Conservation (phyloP, 1,140 invertebrate species). For the Brachionus koreanus region DNA sequence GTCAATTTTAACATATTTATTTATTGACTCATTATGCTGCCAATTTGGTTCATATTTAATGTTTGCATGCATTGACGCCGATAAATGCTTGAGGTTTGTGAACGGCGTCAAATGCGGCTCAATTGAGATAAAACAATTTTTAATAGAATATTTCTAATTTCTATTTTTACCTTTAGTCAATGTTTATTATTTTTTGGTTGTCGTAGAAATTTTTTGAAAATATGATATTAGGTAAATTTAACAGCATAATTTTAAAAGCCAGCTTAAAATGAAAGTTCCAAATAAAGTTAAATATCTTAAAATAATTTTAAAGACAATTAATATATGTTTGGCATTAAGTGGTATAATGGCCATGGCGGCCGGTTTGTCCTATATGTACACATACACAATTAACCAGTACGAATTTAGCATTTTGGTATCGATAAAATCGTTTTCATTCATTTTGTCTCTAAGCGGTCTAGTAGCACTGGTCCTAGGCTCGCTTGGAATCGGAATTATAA, state of each 20-base stretch:
- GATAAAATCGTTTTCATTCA: neutral
- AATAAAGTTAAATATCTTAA: neutral
- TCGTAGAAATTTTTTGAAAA: slow-evolving; percentile 10
- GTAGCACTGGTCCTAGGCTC: neutral
- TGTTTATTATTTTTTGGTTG: neutral
- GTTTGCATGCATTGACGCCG: neutral
- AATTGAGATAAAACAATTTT: neutral
- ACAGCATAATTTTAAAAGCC: neutral
- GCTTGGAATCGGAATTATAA: neutral
- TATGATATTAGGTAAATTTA: neutral
- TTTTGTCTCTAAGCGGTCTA: neutral
- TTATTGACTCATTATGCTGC: too few relatives aligned
- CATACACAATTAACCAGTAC: neutral
- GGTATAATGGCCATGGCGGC: neutral
- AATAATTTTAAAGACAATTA: neutral
- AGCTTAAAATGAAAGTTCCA: neutral
- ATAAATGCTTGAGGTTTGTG: neutral
- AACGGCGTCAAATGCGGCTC: neutral
- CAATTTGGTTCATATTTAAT: neutral
- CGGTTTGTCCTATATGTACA: neutral
- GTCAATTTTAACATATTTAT: too few relatives aligned
- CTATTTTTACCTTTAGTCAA: neutral
- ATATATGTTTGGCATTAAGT: neutral
- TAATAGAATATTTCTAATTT: neutral
- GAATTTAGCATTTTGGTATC: neutral